phyloP scores from a whole-genome alignment of 37 sponge, comb jelly and placozoan genomes.

The Diacarnus erythraeanus region DNA sequence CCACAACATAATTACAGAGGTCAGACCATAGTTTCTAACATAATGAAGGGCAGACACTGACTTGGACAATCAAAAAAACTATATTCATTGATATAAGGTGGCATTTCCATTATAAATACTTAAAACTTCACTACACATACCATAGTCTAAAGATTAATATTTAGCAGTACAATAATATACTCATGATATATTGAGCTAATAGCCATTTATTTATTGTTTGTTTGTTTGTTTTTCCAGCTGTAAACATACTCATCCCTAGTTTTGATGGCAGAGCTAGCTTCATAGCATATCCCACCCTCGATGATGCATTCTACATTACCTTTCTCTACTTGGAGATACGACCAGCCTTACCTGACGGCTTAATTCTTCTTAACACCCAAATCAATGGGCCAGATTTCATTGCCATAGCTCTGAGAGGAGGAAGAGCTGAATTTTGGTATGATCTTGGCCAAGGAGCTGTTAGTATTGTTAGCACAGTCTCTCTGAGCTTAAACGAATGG shows the following conservation, averaged over 20 bases:
- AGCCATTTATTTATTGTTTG: neutral
- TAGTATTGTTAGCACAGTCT: constrained; percentile 18
- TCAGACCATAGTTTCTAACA: too few species aligned
- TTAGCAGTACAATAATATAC: neutral
- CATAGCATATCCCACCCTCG: constrained; percentile 25
- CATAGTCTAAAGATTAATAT: constrained; percentile 10
- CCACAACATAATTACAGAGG: too few species aligned
- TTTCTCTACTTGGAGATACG: constrained; percentile 36
- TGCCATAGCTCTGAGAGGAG: constrained; percentile 38
- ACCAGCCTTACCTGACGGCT: constrained; percentile 33
- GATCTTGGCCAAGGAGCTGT: constrained; percentile 44
- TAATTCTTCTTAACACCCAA: constrained; percentile 52
- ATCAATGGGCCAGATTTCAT: constrained; percentile 49
- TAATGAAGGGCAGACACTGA: too few species aligned
- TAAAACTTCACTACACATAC: too few species aligned
- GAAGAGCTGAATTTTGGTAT: constrained; percentile 46
- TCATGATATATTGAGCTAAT: neutral
- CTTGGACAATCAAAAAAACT: too few species aligned
- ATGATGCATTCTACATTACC: constrained; percentile 42
- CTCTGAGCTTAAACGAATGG: constrained; percentile 44
- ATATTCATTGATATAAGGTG: too few species aligned
- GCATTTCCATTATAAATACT: too few species aligned
- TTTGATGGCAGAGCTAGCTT: constrained; percentile 37
- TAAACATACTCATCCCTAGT: constrained; percentile 10
- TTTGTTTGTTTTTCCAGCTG: constrained; percentile 9